Evolutionary conservation across 2,797 vertebrate genomes (phyloP), one percentile per base, ranked within the genome.

Genomic region (Diglossa cyanea): DNA sequence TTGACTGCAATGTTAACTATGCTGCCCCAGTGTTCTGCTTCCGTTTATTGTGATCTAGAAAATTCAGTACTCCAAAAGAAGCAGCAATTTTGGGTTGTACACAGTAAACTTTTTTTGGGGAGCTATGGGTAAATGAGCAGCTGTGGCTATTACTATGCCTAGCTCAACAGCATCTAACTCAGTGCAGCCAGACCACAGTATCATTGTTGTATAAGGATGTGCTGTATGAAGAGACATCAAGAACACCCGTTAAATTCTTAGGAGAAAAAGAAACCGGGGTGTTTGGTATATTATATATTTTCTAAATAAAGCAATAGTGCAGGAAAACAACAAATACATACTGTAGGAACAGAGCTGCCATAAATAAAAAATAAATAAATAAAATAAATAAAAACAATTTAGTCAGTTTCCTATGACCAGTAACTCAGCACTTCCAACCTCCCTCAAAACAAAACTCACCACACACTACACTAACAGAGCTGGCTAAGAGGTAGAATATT

Each of bases 1-100:
- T 67, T 68, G 90, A 83, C 40, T 72, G 66, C 74, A 80, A 68
- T 40, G 62, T 83, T 93, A 85, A 91, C 83, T 63, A 71, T 66
- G 67, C 51, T 88, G 82, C 50, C 61, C 45, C 71, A 17, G 39
- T 28, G 26, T 78, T 57, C 83, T 75, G 25, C 37, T 89, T 96
- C 74, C 77, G 90, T 94, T 93, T 86, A 88, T 11, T 50, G 47
- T 66, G 91, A 71, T 67, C 57, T 90, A 62, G 53, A 94, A 90
- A 81, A 89, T 17, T 30, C 21, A 25, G 40, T 11, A 5, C 26
- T 68, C 61, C 50, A 53, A 94, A 83, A 90, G 60, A 93, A 95
- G 35, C 94, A 91, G 84, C 76, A 87, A 28, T 83, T 95, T 93
- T 85, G 83, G 47, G 31, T 24, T 95, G 79, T 33, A 94, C 60